Evolutionary conservation across 1,140 invertebrate genomes (phyloP), one percentile per base, ranked within the genome.

Genomic region (Drosophila murphyi): DNA sequence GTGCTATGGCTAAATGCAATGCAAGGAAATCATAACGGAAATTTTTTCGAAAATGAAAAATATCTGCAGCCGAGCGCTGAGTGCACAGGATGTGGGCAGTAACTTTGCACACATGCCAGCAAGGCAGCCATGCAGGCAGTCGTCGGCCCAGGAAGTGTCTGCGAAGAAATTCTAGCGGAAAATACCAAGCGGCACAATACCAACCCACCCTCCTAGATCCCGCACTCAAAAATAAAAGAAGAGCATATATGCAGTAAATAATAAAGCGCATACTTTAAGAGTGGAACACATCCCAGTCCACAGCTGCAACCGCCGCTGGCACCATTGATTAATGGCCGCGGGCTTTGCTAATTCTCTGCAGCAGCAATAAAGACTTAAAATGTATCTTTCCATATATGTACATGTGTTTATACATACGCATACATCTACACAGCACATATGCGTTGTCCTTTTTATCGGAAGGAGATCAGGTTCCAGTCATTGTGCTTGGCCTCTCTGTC

Each of bases 71-170:
- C 52, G 72, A 65, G 61, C 72, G 52, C 67, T 72, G 56, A 55
- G 70, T 68, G 65, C 72, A 54, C 70, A 80, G 82, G 65, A 78
- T 65, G 74, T 86, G 80, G 74, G 74, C 68, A 82, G 80, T 76
- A 79, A 81, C 78, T 76, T 80, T 81, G 78, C 79, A 80, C 79
- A 81, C 78, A 80, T 80, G 79, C 80, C 75, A 71, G 72, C 70
- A 57, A 72, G 47, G 54, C 73, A 74, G 57, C 72, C 65, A 62
- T 47, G 51, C 65, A 43, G 65, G 41, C 50, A 48, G 52, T 47
- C 48, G 37, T 34, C 65, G 51, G 73, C 61, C 63, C 73, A 78
- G 79, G 72, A 81, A 81, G 79, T 76, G 77, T 73, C 63, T 73
- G 64, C 77, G 34, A 63, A 80, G 75, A 75, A 82, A 80, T 77